phyloP scores from a whole-genome alignment of 2,797 vertebrate species.

The Centropyge bicolor region DNA sequence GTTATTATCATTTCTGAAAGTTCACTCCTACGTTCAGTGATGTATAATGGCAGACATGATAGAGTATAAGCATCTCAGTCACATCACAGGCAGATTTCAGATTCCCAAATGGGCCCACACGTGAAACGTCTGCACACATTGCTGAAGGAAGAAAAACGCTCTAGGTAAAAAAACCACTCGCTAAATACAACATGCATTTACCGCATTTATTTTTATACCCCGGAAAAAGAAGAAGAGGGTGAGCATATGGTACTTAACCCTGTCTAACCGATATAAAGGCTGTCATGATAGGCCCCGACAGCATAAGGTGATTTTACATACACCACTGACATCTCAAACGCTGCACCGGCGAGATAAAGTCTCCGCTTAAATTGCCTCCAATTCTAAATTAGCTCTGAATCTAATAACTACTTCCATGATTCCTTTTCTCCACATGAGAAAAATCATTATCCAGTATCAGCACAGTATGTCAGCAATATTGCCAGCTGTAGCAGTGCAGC shows the following conservation, averaged over 20 bases:
- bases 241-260: conserved; percentile 48
- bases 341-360: conserved; percentile 66
- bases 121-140: not conserved
- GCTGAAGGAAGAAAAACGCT: conserved; percentile 12
- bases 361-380: conserved; percentile 58
- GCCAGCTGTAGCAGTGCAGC: conserved; percentile 38
- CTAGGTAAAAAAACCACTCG: not conserved
- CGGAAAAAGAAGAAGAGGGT: not conserved
- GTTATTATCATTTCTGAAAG: too few species aligned
- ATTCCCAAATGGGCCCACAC: not conserved
- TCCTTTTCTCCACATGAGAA: conserved; percentile 65
- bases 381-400: conserved; percentile 69
- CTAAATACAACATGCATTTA: not conserved
- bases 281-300: conserved; percentile 26
- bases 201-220: conserved; percentile 15
- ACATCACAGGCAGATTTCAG: not conserved
- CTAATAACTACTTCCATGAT: conserved; percentile 63
- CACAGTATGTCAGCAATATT: conserved; percentile 61
- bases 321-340: conserved; percentile 48
- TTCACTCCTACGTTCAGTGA: not conserved
- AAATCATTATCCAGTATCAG: conserved; percentile 67
- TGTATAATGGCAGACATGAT: not conserved
- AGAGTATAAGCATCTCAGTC: not conserved
- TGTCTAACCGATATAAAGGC: conserved; percentile 40
- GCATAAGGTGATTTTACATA: conserved; percentile 50